Conservation (phyloP, 30 jellyfish, hydroid and myxozoan genomes). For the Aurelia sp. region DNA sequence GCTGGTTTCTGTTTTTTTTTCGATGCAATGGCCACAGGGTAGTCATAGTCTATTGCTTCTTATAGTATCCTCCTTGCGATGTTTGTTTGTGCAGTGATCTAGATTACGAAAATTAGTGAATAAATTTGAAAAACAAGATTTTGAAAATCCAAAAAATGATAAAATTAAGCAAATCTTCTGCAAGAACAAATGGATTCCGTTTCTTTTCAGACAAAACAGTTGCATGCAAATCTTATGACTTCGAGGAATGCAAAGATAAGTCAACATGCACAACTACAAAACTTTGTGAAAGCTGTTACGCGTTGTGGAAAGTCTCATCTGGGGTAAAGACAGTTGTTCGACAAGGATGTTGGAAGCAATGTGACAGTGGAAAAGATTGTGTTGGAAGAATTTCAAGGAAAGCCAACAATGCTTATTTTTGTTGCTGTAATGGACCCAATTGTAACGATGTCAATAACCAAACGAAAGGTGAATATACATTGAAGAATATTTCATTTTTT, state of each 20-base stretch:
- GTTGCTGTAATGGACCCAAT: constrained; percentile 64
- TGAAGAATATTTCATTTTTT: neutral
- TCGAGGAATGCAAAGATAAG: constrained; percentile 6
- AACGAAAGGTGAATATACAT: constrained; percentile 9
- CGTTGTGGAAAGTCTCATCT: constrained; percentile 22
- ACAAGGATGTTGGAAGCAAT: constrained; percentile 62
- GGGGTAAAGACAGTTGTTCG: constrained; percentile 15
- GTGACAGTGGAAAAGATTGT: constrained; percentile 42
- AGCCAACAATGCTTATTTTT: neutral
- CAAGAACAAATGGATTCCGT: no score
- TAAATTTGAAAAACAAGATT: no score
- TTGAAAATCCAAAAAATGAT: no score
- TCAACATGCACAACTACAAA: constrained; percentile 9
- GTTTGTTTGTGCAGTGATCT: no score
- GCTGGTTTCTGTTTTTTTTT: no score
- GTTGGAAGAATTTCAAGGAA: constrained; percentile 15
- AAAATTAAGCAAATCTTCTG: no score
- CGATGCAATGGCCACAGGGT: no score
- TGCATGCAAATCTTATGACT: constrained; percentile 13
- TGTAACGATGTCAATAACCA: constrained; percentile 37
- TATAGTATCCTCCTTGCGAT: no score
- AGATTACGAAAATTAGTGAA: no score
- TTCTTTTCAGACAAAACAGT: constrained; percentile 23
- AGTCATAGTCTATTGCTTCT: no score
- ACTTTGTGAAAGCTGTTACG: constrained; percentile 41